Evolutionary conservation across 2,888 invertebrate species (phyloP).

Genomic region (Asteroscopus sphinx): DNA sequence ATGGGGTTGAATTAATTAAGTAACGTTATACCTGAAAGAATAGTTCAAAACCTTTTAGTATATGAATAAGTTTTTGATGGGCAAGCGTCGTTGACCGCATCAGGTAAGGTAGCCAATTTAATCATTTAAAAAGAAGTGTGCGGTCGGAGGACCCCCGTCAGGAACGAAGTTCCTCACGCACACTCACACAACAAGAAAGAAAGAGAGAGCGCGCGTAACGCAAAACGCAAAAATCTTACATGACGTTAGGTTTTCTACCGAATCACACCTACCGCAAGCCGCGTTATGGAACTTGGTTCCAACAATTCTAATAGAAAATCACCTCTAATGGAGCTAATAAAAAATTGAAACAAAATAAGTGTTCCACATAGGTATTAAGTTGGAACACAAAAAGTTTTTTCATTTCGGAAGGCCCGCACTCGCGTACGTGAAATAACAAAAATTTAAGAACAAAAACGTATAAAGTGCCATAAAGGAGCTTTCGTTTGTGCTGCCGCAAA

Average conservation of each 20-base stretch:
- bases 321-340: slow-evolving; percentile 50
- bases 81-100: no score
- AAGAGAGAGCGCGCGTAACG: no score
- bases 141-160: no score
- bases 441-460: slow-evolving; percentile 85
- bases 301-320: not conserved
- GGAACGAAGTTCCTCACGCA: no score
- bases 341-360: slow-evolving; percentile 54
- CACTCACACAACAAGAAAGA: no score
- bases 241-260: no score
- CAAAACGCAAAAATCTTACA: no score
- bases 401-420: slow-evolving; percentile 64
- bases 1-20: slow-evolving; percentile 43
- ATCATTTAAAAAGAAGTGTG: no score
- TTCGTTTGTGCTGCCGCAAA: slow-evolving; percentile 79
- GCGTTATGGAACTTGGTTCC: no score
- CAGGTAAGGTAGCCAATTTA: no score
- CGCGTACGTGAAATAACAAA: slow-evolving; percentile 71
- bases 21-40: not conserved
- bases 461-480: slow-evolving; percentile 86
- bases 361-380: slow-evolving; percentile 43
- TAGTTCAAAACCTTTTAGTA: not conserved
- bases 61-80: no score
- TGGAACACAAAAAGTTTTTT: slow-evolving; percentile 67
- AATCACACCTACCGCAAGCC: no score